phyloP scores from a whole-genome alignment of 53 echinoderm and acorn worm genomes.

The Holothuria scabra region DNA sequence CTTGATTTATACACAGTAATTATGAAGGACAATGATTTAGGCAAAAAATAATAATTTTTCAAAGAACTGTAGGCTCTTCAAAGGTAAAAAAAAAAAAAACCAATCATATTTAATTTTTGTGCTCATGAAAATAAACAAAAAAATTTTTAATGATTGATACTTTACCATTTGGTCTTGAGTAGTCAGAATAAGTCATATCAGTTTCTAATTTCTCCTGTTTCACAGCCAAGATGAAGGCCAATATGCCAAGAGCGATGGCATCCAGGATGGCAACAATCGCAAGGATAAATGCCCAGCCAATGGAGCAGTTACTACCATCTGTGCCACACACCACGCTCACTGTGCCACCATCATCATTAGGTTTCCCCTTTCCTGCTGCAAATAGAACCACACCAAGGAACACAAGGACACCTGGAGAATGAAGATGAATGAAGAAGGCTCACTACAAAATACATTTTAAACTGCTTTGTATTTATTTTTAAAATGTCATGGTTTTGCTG shows the following conservation, averaged over 20 bases:
- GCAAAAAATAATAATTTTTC: too few relatives aligned
- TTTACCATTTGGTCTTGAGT: conserved; percentile 67
- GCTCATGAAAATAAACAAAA: too few relatives aligned
- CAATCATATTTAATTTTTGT: too few relatives aligned
- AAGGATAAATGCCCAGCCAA: conserved; percentile 93
- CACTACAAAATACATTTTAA: too few relatives aligned
- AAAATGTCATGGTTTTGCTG: too few relatives aligned
- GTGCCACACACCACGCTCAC: conserved; percentile 56
- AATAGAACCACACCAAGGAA: conserved; percentile 85
- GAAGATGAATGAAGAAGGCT: too few relatives aligned
- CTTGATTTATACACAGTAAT: too few relatives aligned
- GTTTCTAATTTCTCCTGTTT: conserved; percentile 89
- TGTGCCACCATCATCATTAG: conserved; percentile 40
- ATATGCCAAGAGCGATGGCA: conserved; percentile 83
- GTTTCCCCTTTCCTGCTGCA: conserved; percentile 65
- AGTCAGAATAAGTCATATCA: conserved; percentile 92
- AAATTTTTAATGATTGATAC: neutral
- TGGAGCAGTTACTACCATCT: conserved; percentile 54
- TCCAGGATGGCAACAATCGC: conserved; percentile 94
- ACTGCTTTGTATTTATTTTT: too few relatives aligned
- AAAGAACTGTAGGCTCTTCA: too few relatives aligned
- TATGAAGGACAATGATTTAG: too few relatives aligned
- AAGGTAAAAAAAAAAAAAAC: too few relatives aligned
- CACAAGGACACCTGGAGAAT: conserved; percentile 69
- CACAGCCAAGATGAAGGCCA: conserved; percentile 91